A percentile compares a stretch with the other conserved stretches of the same genome.
Conservation (phyloP, 2,888 invertebrate genomes). For the Diaphora mendica region DNA sequence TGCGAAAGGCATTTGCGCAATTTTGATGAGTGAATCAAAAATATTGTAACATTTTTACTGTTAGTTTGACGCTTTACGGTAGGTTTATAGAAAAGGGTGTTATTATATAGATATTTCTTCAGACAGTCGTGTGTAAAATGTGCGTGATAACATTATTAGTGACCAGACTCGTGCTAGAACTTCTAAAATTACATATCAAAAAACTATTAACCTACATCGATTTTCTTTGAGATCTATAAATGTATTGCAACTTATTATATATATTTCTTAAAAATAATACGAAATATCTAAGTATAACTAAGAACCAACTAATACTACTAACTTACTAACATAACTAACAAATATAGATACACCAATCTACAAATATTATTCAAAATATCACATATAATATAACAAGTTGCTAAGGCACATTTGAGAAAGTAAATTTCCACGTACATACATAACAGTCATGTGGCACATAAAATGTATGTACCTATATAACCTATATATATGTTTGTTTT, state of each 20-base stretch:
- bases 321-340: not conserved
- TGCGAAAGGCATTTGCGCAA: constrained; percentile 36
- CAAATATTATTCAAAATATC: constrained; percentile 1
- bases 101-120: not conserved
- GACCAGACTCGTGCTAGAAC: not conserved
- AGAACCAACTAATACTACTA: not conserved
- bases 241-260: not conserved
- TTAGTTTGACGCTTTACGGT: not conserved
- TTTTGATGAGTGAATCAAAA: constrained; percentile 29
- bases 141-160: not conserved
- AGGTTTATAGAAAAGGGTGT: not conserved
- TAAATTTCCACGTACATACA: not conserved
- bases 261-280: not conserved
- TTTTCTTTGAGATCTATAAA: not conserved
- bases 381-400: not conserved
- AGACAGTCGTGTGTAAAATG: too few species aligned
- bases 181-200: not conserved
- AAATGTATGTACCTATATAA: not conserved
- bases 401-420: not conserved
- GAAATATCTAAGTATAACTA: not conserved
- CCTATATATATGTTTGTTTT: not conserved
- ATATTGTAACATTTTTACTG: not conserved
- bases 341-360: not conserved
- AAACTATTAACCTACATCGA: not conserved
- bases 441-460: not conserved